phyloP scores from a whole-genome alignment of 1,140 invertebrate species.

The Bombus turneri region DNA sequence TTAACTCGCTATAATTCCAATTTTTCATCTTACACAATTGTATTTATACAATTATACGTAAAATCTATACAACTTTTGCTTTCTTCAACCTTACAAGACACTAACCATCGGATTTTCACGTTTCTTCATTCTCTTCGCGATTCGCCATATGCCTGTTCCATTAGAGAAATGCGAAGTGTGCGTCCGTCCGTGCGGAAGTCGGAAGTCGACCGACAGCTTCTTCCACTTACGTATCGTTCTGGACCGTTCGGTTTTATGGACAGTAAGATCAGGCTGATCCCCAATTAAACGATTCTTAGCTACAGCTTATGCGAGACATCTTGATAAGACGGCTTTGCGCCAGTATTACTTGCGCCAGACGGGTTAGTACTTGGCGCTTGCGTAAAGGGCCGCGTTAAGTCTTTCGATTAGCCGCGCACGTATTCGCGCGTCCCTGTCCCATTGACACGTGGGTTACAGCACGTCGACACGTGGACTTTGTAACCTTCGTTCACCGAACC shows the following conservation, averaged over 20 bases:
- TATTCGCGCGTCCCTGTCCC: too few relatives aligned
- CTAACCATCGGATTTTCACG: not conserved
- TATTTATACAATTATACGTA: too few relatives aligned
- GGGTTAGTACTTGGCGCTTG: conserved; percentile 52
- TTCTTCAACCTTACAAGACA: not conserved
- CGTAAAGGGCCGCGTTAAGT: conserved; percentile 54
- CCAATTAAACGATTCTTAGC: conserved; percentile 61
- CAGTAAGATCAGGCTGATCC: conserved; percentile 46
- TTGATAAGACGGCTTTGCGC: conserved; percentile 58
- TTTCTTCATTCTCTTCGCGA: not conserved
- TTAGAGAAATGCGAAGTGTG: not conserved
- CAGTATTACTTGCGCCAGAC: conserved; percentile 2
- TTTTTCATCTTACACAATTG: too few relatives aligned
- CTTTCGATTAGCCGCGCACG: conserved; percentile 38
- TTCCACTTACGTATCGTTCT: not conserved
- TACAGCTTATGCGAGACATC: conserved; percentile 25
- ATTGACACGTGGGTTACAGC: too few relatives aligned
- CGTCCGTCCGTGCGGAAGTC: not conserved
- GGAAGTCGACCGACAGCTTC: conserved; percentile 22
- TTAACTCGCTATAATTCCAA: too few relatives aligned
- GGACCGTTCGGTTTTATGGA: conserved; percentile 48
- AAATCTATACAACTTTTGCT: not conserved
- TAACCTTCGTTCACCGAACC: conserved; percentile 46
- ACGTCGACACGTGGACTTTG: conserved; percentile 52
- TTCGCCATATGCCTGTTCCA: not conserved